Base-by-base conservation (phyloP, 2,797 vertebrate species). In the Hafferia zeledoni region DNA sequence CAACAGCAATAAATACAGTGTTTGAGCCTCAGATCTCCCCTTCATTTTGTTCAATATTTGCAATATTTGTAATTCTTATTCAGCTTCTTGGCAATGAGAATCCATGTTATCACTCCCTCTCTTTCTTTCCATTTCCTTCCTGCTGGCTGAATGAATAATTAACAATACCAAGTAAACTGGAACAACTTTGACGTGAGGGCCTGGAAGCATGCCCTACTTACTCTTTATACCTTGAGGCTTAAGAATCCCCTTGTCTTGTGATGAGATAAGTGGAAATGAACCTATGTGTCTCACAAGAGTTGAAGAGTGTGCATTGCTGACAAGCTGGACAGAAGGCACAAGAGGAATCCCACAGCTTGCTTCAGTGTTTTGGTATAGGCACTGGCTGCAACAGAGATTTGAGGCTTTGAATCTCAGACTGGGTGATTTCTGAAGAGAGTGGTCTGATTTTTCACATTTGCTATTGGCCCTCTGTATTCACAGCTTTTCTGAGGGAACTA, bases 251-350 rank as follows among this genome's bases (percentile, higher is more conserved):
- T 3, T 23, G 41, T 9, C 14, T 15, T 46, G 8, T 24, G 52
- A 46, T 33, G 44, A 56, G 33, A 17, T 4, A 47, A 25, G 17
- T 64, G 33, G 50, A 79, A 87, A 65, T 33, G 22, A 65, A 35
- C 17, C 13, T n/a, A 1, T 1, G 2, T 22, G 15, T 49, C 72
- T 49, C 8, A 0, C 43, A 55, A 57, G 31, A 80, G 17, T 27
- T 53, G n/a, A n/a, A n/a, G n/a, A n/a, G n/a, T n/a, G 18, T 10
- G 7, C 15, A 18, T 15, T 4, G 5, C 39, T 76, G 37, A 49
- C 5, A 67, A 50, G 9, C 35, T 35, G 56, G 25, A 14, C 56
- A 47, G 31, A 30, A 78, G 19, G 31, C 53, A 11, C 39, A 10
- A 55, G 53, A 46, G 8, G 10, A 78, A 77, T 30, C 22, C 33